These are phyloP conservation scores for Drosophila colorata DNA, from an alignment of 2,888 invertebrate species.

Conservation along the genomic window DNA sequence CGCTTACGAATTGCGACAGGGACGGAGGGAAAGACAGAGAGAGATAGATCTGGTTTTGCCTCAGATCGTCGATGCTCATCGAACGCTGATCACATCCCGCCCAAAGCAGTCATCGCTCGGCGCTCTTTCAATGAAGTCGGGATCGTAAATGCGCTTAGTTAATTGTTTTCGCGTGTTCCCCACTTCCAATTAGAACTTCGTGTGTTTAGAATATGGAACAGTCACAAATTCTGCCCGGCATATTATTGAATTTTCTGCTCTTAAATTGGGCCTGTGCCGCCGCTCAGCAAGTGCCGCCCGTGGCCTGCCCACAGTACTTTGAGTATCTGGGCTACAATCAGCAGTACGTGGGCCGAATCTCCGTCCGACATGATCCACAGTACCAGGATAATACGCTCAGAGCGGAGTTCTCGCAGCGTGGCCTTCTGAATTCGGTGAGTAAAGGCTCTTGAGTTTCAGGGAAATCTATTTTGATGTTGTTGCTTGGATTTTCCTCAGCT, in stretches of 20 bases:
- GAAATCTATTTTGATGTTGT: neutral
- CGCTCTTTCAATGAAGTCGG: slow-evolving; percentile 47
- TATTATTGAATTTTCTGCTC: slow-evolving; percentile 29
- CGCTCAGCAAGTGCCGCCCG: slow-evolving; percentile 55
- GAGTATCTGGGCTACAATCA: slow-evolving; percentile 53
- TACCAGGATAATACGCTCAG: slow-evolving; percentile 45
- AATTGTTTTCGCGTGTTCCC: slow-evolving; percentile 6
- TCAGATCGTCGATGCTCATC: slow-evolving; percentile 18
- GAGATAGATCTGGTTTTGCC: slow-evolving; percentile 11
- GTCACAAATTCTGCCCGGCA: slow-evolving; percentile 12
- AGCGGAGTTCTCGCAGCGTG: slow-evolving; percentile 72
- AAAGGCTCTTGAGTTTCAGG: neutral
- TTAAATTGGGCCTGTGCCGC: neutral
- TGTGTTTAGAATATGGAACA: slow-evolving; percentile 41
- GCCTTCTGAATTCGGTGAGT: slow-evolving; percentile 61
- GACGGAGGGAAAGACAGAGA: neutral
- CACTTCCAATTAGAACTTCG: slow-evolving; percentile 1
- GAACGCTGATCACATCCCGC: slow-evolving; percentile 13
- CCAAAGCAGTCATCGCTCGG: slow-evolving; percentile 45
- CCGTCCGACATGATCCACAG: slow-evolving; percentile 46
- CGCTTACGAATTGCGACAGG: neutral
- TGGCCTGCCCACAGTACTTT: slow-evolving; percentile 72
- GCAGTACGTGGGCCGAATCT: slow-evolving; percentile 62
- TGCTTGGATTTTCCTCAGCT: neutral
- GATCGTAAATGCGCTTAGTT: slow-evolving; percentile 12